Percentiles rank a stretch among this genome's conserved stretches.
Evolutionary conservation across 2,888 invertebrate genomes (phyloP).

Genomic region (Eupithecia pulchellata): DNA sequence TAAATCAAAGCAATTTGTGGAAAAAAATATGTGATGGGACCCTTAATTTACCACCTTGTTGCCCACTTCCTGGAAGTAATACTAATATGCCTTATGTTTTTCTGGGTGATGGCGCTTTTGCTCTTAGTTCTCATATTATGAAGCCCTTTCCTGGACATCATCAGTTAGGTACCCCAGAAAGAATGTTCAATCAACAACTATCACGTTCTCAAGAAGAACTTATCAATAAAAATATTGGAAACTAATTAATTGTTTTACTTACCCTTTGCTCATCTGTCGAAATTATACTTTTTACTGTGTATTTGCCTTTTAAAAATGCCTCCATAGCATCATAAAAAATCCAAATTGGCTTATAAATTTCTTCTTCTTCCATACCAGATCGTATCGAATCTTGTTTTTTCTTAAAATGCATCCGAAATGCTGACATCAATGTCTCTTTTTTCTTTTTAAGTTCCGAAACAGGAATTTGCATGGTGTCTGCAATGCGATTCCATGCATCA

Average conservation of each 20-base stretch:
- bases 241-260: neutral
- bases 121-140: conserved; percentile 13
- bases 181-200: conserved; percentile 19
- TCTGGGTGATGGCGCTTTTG: conserved; percentile 23
- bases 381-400: too few relatives aligned
- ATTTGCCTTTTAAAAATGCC: too few relatives aligned
- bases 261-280: neutral
- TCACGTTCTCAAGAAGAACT: too few relatives aligned
- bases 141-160: conserved; percentile 23
- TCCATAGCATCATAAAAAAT: too few relatives aligned
- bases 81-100: conserved; percentile 14
- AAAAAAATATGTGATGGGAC: conserved; percentile 16
- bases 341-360: too few relatives aligned
- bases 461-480: too few relatives aligned
- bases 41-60: conserved; percentile 9
- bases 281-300: too few relatives aligned
- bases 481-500: too few relatives aligned
- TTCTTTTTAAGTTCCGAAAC: too few relatives aligned
- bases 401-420: too few relatives aligned
- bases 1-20: conserved; percentile 20
- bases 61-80: conserved; percentile 4
- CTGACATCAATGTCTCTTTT: too few relatives aligned
- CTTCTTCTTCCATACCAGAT: too few relatives aligned
- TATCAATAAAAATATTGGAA: neutral
- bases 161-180: conserved; percentile 6